Conservation (phyloP, 1,140 invertebrate species). For the Scaptomyza hsui region DNA sequence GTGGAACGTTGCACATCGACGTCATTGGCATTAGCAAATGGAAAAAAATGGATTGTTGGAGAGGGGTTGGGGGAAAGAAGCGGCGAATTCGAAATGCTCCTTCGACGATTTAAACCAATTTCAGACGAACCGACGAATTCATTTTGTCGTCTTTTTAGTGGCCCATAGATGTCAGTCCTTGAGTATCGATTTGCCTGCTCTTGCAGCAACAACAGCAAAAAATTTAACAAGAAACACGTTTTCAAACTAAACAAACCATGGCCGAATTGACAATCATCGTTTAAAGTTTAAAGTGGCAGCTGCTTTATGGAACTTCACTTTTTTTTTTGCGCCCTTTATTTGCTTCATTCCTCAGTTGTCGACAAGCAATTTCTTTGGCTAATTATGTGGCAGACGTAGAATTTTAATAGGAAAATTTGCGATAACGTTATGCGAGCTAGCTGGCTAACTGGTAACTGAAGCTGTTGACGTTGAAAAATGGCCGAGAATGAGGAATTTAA, state of each 20-base stretch:
- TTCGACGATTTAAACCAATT: conserved; percentile 58
- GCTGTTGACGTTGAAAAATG: conserved; percentile 34
- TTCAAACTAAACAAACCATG: conserved; percentile 5
- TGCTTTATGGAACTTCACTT: background rate
- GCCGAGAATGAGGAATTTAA: conserved; percentile 16
- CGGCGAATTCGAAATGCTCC: conserved; percentile 9
- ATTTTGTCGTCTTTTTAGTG: conserved; percentile 36
- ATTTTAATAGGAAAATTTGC: conserved; percentile 44
- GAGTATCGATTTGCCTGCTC: conserved; percentile 47
- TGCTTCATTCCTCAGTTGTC: background rate
- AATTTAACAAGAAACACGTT: background rate
- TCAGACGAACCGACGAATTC: conserved; percentile 43
- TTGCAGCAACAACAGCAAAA: background rate
- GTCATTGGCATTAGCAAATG: conserved; percentile 55
- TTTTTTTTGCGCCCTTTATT: too few relatives aligned
- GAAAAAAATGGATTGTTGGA: conserved; percentile 17
- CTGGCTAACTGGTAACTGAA: conserved; percentile 16
- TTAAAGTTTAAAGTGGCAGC: conserved; percentile 11
- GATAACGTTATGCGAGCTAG: conserved; percentile 33
- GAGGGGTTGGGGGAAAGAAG: background rate
- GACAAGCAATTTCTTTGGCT: conserved; percentile 20
- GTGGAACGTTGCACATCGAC: conserved; percentile 69
- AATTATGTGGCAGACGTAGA: conserved; percentile 36
- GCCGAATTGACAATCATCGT: conserved; percentile 1
- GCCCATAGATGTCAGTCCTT: conserved; percentile 9